Evolutionary conservation across 1,140 invertebrate genomes (phyloP).

Genomic region (Saxidomus purpurata): DNA sequence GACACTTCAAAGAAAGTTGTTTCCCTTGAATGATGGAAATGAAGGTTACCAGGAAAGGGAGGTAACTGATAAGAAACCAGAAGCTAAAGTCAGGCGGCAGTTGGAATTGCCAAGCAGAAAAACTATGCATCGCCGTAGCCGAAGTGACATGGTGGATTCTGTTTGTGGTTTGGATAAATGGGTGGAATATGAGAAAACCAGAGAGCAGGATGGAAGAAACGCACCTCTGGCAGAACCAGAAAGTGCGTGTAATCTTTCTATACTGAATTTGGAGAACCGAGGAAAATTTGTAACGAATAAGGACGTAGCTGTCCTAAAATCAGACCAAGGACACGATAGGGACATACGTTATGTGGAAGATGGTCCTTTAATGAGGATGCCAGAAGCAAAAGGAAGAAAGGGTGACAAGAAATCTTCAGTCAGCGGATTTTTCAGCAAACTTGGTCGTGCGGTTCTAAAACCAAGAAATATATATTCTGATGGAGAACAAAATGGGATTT

Average conservation of each 20-base stretch:
- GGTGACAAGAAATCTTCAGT: slow-evolving; percentile 74
- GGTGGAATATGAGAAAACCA: slow-evolving; percentile 72
- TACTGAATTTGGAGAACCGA: slow-evolving; percentile 74
- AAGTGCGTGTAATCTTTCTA: slow-evolving; percentile 73
- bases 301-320: slow-evolving; percentile 19
- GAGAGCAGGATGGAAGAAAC: slow-evolving; percentile 11
- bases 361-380: slow-evolving; percentile 52
- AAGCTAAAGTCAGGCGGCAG: slow-evolving; percentile 2
- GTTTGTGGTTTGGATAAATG: slow-evolving; percentile 70
- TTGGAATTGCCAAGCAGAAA: slow-evolving; percentile 36
- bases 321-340: not conserved
- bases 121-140: slow-evolving; percentile 71
- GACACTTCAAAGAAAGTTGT: slow-evolving; percentile 59
- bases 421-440: slow-evolving; percentile 75
- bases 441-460: slow-evolving; percentile 73
- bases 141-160: slow-evolving; percentile 76
- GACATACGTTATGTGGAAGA: slow-evolving; percentile 18
- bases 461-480: slow-evolving; percentile 67
- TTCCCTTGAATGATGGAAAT: slow-evolving; percentile 38
- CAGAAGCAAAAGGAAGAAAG: slow-evolving; percentile 59
- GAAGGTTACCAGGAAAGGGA: slow-evolving; percentile 52
- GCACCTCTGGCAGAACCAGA: slow-evolving; percentile 77
- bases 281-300: slow-evolving; percentile 58
- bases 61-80: slow-evolving; percentile 47
- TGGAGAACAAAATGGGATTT: slow-evolving; percentile 30